Evolutionary conservation across 1,140 invertebrate species (phyloP), one percentile per base, ranked within the genome.

Genomic region (Drosophila teissieri): DNA sequence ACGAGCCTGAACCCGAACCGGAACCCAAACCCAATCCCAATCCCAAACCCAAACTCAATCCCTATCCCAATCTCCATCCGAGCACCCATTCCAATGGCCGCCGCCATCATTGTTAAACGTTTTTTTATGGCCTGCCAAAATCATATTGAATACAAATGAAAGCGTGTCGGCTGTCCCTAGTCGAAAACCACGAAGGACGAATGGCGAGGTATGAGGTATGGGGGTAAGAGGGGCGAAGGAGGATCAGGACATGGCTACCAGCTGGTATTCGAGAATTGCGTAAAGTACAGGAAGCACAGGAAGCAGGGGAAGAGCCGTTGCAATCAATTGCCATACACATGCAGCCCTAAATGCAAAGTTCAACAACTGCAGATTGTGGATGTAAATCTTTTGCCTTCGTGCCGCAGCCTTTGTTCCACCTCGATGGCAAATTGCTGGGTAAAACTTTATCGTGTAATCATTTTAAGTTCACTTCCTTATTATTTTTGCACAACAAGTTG

Each of bases 401-500:
- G 46, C 42, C 40, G 27, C 39, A 52, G 49, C 51, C 46, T 42
- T 45, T 49, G 22, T 51, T 55, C 40, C 46, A 51, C 52, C 31
- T 75, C 57, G 63, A 58, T 60, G 68, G 58, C 79, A 89, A 88
- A 88, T 88, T 88, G 75, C 84, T 70, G 83, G 76, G 55, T 70
- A 86, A 84, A 86, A 86, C 79, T 86, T 86, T 86, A 76, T 79
- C 83, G 83, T 86, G 82, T 86, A 86, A 86, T 86, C 82, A 86
- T 86, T 86, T 86, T 86, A 86, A 86, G 82, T 86, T 86, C 82
- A 63, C 74, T 88, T 86, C 81, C 84, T 86, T 88, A 89, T 89
- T 89, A 83, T 88, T 89, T 88, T 89, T 89, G 80, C 60, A 61
- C 63, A 82, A 69, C 69, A 78, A 55, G 76, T 76, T 60, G 51